Conservation (phyloP, 2,113 vertebrate species). For the Plestiodon gilberti region DNA sequence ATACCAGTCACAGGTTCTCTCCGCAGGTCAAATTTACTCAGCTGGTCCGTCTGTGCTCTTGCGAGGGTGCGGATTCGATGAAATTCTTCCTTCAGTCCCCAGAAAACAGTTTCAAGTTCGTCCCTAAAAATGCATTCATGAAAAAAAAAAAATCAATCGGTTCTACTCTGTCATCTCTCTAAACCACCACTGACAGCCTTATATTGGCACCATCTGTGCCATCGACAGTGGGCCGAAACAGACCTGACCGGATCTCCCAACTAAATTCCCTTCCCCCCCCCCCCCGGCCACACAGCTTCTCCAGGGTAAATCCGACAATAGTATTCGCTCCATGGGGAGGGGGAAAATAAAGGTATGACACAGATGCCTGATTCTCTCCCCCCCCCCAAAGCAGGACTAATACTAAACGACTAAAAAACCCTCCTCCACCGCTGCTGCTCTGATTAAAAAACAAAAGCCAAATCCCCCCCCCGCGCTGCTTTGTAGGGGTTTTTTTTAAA, state of each 20-base stretch:
- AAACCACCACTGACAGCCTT: constrained; percentile 6
- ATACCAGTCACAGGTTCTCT: constrained; percentile 87
- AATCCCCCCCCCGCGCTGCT: not conserved
- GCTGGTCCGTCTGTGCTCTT: constrained; percentile 90
- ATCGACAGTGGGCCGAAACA: not conserved
- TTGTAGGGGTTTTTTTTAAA: not conserved
- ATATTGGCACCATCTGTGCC: constrained; percentile 34
- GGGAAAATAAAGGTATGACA: not conserved
- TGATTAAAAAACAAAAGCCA: not conserved
- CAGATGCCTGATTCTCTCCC: not conserved
- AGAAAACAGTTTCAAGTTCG: constrained; percentile 85
- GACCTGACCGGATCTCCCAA: not conserved
- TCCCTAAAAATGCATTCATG: constrained; percentile 80
- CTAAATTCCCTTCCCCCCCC: no score
- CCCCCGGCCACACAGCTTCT: not conserved
- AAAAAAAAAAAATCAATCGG: constrained; percentile 48
- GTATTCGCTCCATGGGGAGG: no score
- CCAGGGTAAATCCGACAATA: not conserved
- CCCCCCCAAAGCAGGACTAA: not conserved
- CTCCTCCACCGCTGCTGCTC: no score
- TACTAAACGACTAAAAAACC: not conserved
- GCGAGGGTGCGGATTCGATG: constrained; percentile 88
- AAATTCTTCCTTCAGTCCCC: constrained; percentile 92
- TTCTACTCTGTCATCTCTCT: constrained; percentile 25
- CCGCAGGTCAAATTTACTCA: constrained; percentile 88